Evolutionary conservation across 2,797 vertebrate genomes (phyloP).

Genomic region (Rhyacichthys aspro): DNA sequence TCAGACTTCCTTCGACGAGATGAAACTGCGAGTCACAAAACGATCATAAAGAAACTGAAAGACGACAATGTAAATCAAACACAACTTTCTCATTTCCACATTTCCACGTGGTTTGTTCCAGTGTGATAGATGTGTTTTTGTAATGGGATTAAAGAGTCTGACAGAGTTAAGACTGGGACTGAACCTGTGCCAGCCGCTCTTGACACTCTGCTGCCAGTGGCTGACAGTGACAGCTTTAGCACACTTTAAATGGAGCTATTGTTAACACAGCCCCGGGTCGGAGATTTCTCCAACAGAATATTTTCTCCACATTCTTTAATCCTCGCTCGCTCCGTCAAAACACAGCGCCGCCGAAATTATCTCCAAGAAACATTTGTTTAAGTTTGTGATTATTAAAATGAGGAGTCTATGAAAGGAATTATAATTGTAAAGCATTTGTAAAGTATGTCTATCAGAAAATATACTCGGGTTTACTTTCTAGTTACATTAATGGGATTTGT

Average conservation of each 20-base stretch:
- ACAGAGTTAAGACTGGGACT: slow-evolving; percentile 47
- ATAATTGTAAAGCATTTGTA: too few species aligned
- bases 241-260: slow-evolving; percentile 58
- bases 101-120: slow-evolving; percentile 37
- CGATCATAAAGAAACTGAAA: too few species aligned
- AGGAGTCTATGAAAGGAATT: background rate
- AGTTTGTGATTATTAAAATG: slow-evolving; percentile 13
- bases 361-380: slow-evolving; percentile 30
- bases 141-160: slow-evolving; percentile 56
- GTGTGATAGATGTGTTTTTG: slow-evolving; percentile 47
- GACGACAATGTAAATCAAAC: too few species aligned
- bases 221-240: slow-evolving; percentile 51
- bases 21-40: too few species aligned
- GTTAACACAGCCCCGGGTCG: slow-evolving; percentile 44
- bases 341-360: slow-evolving; percentile 23
- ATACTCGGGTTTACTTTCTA: too few species aligned
- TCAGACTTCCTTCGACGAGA: too few species aligned
- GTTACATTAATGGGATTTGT: too few species aligned
- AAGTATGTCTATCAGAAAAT: too few species aligned
- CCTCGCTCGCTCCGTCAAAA: slow-evolving; percentile 28
- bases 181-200: slow-evolving; percentile 48
- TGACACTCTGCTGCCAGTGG: slow-evolving; percentile 50
- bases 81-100: slow-evolving; percentile 30
- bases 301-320: slow-evolving; percentile 54
- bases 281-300: slow-evolving; percentile 53